Conservation (phyloP, 2,888 invertebrate species). For the Tridacna crocea region DNA sequence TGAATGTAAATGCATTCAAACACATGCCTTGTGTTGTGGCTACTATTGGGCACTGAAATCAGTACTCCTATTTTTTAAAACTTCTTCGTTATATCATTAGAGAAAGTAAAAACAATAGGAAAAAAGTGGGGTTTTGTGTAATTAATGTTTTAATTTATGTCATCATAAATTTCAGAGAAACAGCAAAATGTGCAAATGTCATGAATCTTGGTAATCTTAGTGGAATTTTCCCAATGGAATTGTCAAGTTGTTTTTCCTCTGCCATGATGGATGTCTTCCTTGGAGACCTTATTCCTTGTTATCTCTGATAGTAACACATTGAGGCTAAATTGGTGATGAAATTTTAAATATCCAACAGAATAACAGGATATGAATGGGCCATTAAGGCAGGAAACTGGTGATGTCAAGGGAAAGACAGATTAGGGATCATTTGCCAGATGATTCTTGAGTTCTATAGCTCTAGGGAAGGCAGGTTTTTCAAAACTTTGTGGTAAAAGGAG, state of each 20-base stretch:
- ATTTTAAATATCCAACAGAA: conserved; percentile 14
- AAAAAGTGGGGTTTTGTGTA: too few species aligned
- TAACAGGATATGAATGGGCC: conserved; percentile 15
- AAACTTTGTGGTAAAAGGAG: background rate
- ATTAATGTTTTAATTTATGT: too few species aligned
- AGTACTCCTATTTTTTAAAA: too few species aligned
- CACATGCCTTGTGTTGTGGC: too few species aligned
- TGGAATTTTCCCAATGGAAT: background rate
- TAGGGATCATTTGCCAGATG: background rate
- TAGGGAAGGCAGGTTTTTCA: background rate
- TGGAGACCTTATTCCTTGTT: background rate
- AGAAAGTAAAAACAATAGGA: too few species aligned
- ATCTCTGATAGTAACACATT: conserved; percentile 6
- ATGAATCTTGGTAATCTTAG: background rate
- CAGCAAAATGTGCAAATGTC: too few species aligned
- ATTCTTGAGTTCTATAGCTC: background rate
- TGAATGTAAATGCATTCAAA: too few species aligned
- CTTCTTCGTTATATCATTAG: too few species aligned
- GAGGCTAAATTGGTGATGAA: conserved; percentile 22
- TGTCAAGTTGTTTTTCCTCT: conserved; percentile 7
- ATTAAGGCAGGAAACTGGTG: conserved; percentile 21
- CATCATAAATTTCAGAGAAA: too few species aligned
- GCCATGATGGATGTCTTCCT: background rate
- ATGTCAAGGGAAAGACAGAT: background rate
- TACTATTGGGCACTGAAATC: too few species aligned